Evolutionary conservation across 2,888 invertebrate genomes (phyloP), one percentile per base, ranked within the genome.

Genomic region (Dilophus febrilis): DNA sequence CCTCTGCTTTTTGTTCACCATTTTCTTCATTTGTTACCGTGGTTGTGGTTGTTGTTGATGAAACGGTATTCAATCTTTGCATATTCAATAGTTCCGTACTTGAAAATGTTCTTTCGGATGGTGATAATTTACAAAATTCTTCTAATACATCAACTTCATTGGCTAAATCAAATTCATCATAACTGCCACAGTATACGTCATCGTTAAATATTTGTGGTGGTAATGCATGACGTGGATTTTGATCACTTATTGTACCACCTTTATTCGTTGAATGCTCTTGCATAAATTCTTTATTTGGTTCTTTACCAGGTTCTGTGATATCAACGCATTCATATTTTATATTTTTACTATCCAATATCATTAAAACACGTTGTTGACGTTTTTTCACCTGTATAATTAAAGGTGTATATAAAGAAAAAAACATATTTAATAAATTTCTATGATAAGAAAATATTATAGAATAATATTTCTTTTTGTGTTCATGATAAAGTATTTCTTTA

Each of bases 131-230:
- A 43, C 91, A 64, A 59, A 92, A 92, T 56, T 79, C 77, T 58
- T 90, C 86, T 63, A 92, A 67, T 49, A 80, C 81, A 55, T 92
- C 88, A 49, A 80, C 72, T 70, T 94, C 94, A 64, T 90, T 85
- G 16, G 90, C 81, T 64, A 85, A 65, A 61, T 88, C 87, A 64
- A 94, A 91, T 53, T 77, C 81, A 58, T 91, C 88, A 64, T 90
- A 94, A 61, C 92, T 91, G 59, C 95, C 95, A 22, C 44, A 44
- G 59, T 90, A 92, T 48, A 77, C 75, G 10, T 81, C 79, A 46
- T 84, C 86, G 55, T 84, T 83, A 61, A 88, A 91, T 50, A 97
- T 70, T 64, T 97, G 97, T 42, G 95, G 95, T 34, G 94, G 91
- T 53, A 90, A 64, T 38, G 88, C 77, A 51, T 84, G 79, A 57